A percentile compares a stretch with the other conserved stretches of the same genome.
Conservation (phyloP, 2,113 vertebrate species). For the Tragelaphus strepsiceros region DNA sequence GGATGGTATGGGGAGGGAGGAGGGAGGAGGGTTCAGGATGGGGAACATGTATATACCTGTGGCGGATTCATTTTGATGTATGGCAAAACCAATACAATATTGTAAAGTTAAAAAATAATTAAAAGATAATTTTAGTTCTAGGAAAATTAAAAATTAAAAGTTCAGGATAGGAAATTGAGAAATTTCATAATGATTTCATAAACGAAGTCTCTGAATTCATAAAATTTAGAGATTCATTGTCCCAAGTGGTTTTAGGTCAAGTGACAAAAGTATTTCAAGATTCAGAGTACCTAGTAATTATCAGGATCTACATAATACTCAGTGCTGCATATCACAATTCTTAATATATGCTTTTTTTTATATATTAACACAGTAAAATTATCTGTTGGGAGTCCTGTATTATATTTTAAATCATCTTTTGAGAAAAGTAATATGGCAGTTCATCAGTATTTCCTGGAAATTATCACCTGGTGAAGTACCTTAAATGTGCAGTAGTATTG, state of each 20-base stretch:
- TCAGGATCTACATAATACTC: background rate
- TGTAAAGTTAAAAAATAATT: background rate
- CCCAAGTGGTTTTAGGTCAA: background rate
- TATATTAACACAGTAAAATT: background rate
- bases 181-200: background rate
- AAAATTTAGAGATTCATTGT: background rate
- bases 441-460: background rate
- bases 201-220: background rate
- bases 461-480: background rate
- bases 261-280: background rate
- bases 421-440: background rate
- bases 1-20: no score
- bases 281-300: background rate
- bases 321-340: background rate
- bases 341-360: background rate
- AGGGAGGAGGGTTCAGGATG: no score
- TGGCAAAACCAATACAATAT: no score
- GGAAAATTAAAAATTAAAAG: background rate
- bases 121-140: background rate
- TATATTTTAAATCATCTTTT: background rate
- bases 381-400: background rate
- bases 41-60: no score
- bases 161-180: background rate
- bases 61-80: no score
- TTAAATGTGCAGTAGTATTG: background rate